phyloP scores from a whole-genome alignment of 2,113 vertebrate species.

The Rynchops niger region DNA sequence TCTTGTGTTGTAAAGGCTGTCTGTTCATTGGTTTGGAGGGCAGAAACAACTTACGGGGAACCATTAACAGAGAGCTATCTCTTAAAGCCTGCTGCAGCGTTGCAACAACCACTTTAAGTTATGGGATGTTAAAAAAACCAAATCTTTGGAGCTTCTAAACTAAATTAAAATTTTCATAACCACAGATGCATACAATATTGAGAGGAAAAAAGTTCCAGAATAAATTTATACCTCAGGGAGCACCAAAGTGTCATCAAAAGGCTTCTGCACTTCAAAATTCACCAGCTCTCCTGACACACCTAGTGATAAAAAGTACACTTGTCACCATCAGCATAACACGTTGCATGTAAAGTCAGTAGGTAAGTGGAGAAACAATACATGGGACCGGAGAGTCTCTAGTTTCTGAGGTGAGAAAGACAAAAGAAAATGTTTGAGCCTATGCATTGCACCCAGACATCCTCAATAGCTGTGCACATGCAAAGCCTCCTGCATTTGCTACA shows the following conservation, averaged over 20 bases:
- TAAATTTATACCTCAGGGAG: constrained; percentile 18
- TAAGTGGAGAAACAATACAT: background rate
- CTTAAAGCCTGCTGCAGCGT: background rate
- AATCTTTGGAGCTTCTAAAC: background rate
- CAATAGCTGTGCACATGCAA: background rate
- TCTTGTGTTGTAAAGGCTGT: background rate
- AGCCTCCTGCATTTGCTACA: background rate
- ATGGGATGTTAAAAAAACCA: background rate
- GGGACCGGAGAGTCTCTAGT: background rate
- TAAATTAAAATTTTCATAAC: background rate
- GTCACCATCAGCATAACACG: background rate
- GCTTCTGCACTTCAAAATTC: background rate
- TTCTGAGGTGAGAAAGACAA: background rate
- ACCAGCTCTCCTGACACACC: background rate
- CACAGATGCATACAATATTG: background rate
- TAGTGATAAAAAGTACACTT: background rate
- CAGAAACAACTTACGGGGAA: background rate
- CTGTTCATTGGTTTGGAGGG: background rate
- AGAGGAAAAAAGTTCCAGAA: background rate
- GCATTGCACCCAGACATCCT: background rate
- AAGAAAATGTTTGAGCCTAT: background rate
- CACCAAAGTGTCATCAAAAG: background rate
- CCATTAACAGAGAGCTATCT: background rate
- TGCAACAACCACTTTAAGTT: background rate
- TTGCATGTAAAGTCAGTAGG: background rate